These are phyloP conservation scores for Hypsibius dujardini DNA, from an alignment of 1,140 invertebrate species.

Conservation along the genomic window DNA sequence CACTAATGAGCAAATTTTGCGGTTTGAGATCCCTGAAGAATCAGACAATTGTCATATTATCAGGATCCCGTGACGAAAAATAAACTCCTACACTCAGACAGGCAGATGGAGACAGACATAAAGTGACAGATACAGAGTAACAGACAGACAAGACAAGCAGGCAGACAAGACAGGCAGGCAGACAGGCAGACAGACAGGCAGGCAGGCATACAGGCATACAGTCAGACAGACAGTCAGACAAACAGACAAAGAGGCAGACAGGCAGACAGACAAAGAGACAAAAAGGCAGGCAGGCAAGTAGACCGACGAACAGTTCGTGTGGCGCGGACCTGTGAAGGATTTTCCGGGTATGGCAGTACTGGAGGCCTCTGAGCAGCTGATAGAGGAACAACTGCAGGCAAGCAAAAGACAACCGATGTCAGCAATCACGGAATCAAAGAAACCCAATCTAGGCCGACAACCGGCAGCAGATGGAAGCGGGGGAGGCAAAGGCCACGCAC, in stretches of 20 bases:
- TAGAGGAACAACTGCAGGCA: slow-evolving; percentile 46
- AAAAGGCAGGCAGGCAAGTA: neutral
- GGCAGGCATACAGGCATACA: too few relatives aligned
- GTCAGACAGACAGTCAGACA: neutral
- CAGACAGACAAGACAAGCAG: neutral
- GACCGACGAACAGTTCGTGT: neutral
- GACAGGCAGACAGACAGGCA: too few relatives aligned
- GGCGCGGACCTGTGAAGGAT: slow-evolving; percentile 41
- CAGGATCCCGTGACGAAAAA: neutral
- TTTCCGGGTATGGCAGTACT: slow-evolving; percentile 47
- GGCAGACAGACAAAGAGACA: neutral
- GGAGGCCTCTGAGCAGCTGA: slow-evolving; percentile 47
- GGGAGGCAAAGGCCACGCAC: slow-evolving; percentile 25
- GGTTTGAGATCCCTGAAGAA: slow-evolving; percentile 45
- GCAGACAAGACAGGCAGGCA: neutral
- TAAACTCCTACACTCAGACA: neutral
- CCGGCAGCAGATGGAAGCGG: too few relatives aligned
- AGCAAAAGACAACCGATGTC: slow-evolving; percentile 12
- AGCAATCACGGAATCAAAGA: too few relatives aligned
- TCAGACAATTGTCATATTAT: neutral
- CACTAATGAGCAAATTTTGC: slow-evolving; percentile 52
- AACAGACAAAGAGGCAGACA: neutral
- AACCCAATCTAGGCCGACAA: too few relatives aligned
- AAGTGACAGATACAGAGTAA: neutral
- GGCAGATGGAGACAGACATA: neutral